Evolutionary conservation across 2,113 vertebrate species (phyloP).

Genomic region (Vicugna pacos): DNA sequence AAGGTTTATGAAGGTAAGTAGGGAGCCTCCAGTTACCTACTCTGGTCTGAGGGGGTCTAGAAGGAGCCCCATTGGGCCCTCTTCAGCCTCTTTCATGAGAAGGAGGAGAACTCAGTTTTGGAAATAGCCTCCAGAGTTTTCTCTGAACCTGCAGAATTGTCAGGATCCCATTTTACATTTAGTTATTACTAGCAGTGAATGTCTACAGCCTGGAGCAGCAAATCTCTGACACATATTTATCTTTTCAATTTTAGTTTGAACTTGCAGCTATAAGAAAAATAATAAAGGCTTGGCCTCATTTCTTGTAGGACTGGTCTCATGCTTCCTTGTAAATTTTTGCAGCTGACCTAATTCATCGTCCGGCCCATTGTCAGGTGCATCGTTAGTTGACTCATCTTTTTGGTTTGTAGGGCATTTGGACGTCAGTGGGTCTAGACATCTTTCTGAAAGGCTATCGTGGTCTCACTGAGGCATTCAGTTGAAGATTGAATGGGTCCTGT

Average conservation of each 20-base stretch:
- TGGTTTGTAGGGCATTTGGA: conserved; percentile 45
- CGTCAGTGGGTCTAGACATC: conserved; percentile 9
- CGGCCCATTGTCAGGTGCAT: background rate
- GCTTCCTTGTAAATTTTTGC: conserved; percentile 61
- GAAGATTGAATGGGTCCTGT: background rate
- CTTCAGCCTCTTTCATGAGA: background rate
- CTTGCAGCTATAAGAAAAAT: conserved; percentile 27
- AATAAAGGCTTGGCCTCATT: conserved; percentile 72
- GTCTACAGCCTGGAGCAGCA: background rate
- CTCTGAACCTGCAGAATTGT: background rate
- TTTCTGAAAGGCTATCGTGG: background rate
- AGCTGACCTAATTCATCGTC: conserved; percentile 72
- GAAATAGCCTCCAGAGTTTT: background rate
- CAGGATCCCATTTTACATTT: background rate
- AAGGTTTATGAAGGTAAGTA: background rate
- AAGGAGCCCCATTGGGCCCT: background rate
- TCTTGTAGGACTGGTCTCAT: conserved; percentile 68
- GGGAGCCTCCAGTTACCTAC: background rate
- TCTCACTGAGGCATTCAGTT: background rate
- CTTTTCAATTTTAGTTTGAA: conserved; percentile 63
- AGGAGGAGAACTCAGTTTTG: background rate
- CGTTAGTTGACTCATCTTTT: background rate
- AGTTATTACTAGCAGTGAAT: background rate
- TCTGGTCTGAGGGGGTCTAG: background rate
- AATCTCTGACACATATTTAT: conserved; percentile 42